phyloP scores from a whole-genome alignment of 2,888 invertebrate genomes.

The Hermaeophaga mercurialis region DNA sequence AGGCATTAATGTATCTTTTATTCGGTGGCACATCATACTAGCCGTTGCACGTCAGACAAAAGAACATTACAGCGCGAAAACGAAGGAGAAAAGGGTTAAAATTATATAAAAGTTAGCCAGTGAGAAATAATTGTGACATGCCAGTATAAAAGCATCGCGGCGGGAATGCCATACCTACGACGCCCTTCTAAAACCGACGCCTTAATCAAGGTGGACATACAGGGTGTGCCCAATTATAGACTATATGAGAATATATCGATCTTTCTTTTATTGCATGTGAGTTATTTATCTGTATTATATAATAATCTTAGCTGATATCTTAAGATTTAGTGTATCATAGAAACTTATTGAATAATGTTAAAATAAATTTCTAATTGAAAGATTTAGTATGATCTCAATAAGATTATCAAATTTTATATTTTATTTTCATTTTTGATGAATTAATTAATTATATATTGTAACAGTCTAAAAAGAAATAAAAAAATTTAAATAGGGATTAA shows the following conservation, averaged over 20 bases:
- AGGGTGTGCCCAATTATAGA: conserved; percentile 2
- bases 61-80: conserved; percentile 35
- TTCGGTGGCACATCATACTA: conserved; percentile 26
- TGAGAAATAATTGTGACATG: conserved; percentile 46
- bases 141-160: conserved; percentile 40
- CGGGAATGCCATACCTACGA: conserved; percentile 11
- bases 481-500: too few relatives aligned
- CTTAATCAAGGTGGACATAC: not conserved
- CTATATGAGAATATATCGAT: not conserved
- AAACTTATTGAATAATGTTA: too few relatives aligned
- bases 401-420: too few relatives aligned
- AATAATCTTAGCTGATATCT: too few relatives aligned
- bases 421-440: too few relatives aligned
- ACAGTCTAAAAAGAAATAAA: too few relatives aligned
- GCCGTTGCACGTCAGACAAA: conserved; percentile 37
- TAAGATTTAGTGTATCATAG: too few relatives aligned
- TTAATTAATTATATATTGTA: too few relatives aligned
- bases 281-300: too few relatives aligned
- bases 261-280: too few relatives aligned
- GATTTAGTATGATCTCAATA: too few relatives aligned
- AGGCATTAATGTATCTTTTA: conserved; percentile 41
- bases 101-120: conserved; percentile 46
- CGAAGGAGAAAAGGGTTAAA: conserved; percentile 44
- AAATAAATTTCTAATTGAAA: too few relatives aligned
- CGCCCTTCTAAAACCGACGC: conserved; percentile 7